Evolutionary conservation across 2,888 invertebrate genomes (phyloP), one percentile per base, ranked within the genome.

Genomic region (Anagyrus pseudococci): DNA sequence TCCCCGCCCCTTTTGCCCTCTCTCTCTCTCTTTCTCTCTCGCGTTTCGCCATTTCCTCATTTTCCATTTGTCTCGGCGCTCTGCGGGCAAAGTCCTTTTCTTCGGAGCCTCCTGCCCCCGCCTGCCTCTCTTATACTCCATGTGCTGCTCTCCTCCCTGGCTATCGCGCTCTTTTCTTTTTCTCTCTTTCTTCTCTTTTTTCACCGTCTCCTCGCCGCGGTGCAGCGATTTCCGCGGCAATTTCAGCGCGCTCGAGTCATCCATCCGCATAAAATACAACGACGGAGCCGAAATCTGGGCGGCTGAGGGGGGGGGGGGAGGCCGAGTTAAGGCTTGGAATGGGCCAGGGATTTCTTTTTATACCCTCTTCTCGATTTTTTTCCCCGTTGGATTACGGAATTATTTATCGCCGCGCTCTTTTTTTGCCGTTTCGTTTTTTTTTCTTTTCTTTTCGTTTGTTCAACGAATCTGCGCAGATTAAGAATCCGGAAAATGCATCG

Each of bases 361-460:
- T 23, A 29, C 40, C 19, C 48, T 20, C 13, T 46, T 13, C 19
- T 22, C 26, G n/a, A n/a, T 44, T 29, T 26, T 26, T n/a, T 29
- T 37, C 17, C 20, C 22, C 43, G 8, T n/a, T 17, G 43, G 2
- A 17, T n/a, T 43, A 2, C 7, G 17, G 17, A 20, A 20, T 17
- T 17, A 43, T 17, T 17, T 43, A 43, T 43, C 19, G n/a, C 43
- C 33, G 33, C 15, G 8, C 2, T 7, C 8, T 17, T 23, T 26
- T 17, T 55, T 53, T 43, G n/a, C 40, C 41, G 25, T 59, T 59
- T 53, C 48, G 43, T 41, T 60, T 59, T 62, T 67, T 62, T 55
- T 53, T 60, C 59, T 54, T 64, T 66, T 68, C 69, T 69, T 68
- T 67, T 67, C 62, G 61, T 50, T 17, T 17, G 41, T 41, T 62